Base-by-base conservation (phyloP, 2,113 vertebrate genomes). In the Meriones unguiculatus region DNA sequence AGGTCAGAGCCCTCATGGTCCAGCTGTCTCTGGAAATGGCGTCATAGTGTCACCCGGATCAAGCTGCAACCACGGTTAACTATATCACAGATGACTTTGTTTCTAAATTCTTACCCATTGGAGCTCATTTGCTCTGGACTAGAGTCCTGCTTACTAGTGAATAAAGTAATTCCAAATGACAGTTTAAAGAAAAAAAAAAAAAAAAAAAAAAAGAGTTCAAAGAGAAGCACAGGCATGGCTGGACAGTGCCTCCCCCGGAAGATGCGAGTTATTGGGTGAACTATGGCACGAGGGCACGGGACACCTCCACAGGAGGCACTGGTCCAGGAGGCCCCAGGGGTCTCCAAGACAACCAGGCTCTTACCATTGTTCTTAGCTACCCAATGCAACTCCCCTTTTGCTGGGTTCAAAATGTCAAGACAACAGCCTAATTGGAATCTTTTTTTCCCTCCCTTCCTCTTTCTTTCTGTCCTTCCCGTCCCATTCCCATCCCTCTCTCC, bases 361-460 rank as follows among this genome's bases (percentile, higher is more conserved):
- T 67, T 41, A 67, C 28, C 28, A 11, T 65, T 84, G 59, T 38
- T 14, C 59, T 64, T 64, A 18, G 38, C 38, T 30, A 46, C 82
- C 25, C 38, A 65, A 25, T 3, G 14, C 38, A 65, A 25, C 38
- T 46, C 30, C 24, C 38, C 90, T 52, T 67, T 96, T 81, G 84
- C 77, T 96, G 54, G 90, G 14, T 87, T 89, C 87, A 97, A 80
- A 46, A 80, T 69, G 96, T 91, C 90, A 96, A 92, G 46, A 93
- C 38, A 32, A 94, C 93, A 96, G 87, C 67, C 28, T 87, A 20
- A 54, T 52, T 72, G 62, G 17, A 65, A 1, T 87, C 64, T 87
- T 17, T 8, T 50, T 12, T 35, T 11, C 30, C 65, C 4, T 84
- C 24, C 59, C 20, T 64, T 30, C 38, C 7, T 65, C 35, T 11